Percentiles rank a stretch among this genome's conserved stretches.
phyloP scores from a whole-genome alignment of 2,888 invertebrate genomes.

The Heliconius aoede region DNA sequence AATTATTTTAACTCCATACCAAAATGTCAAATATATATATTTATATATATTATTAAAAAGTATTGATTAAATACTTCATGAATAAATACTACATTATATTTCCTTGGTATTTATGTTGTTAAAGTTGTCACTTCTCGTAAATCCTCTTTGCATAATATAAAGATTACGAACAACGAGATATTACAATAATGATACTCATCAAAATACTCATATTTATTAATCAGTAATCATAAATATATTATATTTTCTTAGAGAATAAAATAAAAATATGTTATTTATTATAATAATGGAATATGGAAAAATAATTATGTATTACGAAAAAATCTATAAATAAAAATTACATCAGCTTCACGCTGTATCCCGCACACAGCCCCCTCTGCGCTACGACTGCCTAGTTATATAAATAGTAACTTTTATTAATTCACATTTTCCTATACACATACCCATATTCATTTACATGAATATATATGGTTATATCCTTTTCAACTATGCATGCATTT shows the following conservation, averaged over 20 bases:
- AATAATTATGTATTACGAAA: neutral
- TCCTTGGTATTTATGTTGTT: neutral
- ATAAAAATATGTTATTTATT: slow-evolving; percentile 1
- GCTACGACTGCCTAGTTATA: too few species aligned
- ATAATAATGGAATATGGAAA: neutral
- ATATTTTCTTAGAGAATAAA: neutral
- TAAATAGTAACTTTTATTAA: too few species aligned
- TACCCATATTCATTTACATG: neutral
- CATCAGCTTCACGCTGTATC: too few species aligned
- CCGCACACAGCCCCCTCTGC: too few species aligned
- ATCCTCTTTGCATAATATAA: neutral
- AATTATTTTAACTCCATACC: neutral
- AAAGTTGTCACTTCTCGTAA: neutral
- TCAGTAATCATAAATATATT: neutral
- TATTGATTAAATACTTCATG: neutral
- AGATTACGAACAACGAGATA: neutral
- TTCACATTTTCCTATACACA: neutral
- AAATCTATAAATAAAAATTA: neutral
- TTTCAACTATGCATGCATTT: neutral
- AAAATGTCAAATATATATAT: neutral
- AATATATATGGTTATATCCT: neutral
- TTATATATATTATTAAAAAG: neutral
- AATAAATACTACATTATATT: neutral
- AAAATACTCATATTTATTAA: slow-evolving; percentile 3
- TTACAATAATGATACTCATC: slow-evolving; percentile 17